phyloP scores from a whole-genome alignment of 2,797 vertebrate genomes.

The Arctocebus calabarensis region DNA sequence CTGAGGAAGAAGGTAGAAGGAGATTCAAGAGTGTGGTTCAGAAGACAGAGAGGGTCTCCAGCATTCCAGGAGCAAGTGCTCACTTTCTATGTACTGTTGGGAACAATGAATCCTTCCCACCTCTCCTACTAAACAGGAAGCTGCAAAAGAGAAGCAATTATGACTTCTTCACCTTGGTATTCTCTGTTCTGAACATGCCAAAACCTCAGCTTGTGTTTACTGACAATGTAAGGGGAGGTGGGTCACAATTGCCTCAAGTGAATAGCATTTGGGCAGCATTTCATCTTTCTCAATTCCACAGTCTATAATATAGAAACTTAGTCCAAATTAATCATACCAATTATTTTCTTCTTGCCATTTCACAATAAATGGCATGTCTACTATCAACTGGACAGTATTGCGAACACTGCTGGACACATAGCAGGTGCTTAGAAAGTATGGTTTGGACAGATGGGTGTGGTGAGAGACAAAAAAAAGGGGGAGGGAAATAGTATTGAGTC shows the following conservation, averaged over 20 bases:
- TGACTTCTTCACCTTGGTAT: neutral
- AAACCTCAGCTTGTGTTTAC: slow-evolving; percentile 17
- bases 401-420: neutral
- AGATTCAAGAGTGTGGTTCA: neutral
- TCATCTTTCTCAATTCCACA: slow-evolving; percentile 15
- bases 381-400: neutral
- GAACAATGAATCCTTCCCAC: neutral
- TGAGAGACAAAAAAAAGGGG: neutral
- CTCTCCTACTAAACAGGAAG: neutral
- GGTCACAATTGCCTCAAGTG: neutral
- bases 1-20: neutral
- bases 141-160: neutral
- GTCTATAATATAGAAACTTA: neutral
- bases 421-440: neutral
- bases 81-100: neutral
- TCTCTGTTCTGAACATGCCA: neutral
- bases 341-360: slow-evolving; percentile 4
- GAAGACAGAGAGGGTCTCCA: neutral
- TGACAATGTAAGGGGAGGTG: neutral
- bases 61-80: neutral
- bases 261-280: neutral
- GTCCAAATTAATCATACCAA: neutral
- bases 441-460: neutral
- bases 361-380: neutral
- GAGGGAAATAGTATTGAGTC: neutral